Evolutionary conservation across 2,888 invertebrate genomes (phyloP).

Genomic region (Anthophora plumipes): DNA sequence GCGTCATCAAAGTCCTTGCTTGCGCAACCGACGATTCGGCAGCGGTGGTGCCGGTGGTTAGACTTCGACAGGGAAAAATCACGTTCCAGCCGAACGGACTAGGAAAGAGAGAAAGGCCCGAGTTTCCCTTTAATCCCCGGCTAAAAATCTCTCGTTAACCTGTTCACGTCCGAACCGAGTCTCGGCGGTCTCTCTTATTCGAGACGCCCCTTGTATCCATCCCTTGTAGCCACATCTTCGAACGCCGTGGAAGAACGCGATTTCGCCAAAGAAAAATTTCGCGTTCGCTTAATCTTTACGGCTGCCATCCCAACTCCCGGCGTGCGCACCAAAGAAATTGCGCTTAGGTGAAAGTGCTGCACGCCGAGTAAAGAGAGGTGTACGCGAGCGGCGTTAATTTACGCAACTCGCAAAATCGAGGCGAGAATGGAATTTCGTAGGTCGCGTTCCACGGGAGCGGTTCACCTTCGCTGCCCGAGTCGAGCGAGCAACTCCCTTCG

Average conservation of each 20-base stretch:
- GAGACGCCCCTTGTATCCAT: background rate
- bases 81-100: conserved; percentile 16
- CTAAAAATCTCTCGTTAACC: background rate
- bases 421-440: conserved; percentile 42
- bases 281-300: too few relatives aligned
- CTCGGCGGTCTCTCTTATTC: too few relatives aligned
- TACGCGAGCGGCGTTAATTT: background rate
- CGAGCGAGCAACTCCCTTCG: background rate
- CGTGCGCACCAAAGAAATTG: conserved; percentile 6
- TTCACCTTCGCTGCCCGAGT: conserved; percentile 34
- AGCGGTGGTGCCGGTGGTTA: too few relatives aligned
- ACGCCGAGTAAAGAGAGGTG: background rate
- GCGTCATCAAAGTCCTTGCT: conserved; percentile 6
- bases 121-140: background rate
- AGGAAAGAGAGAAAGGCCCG: conserved; percentile 15
- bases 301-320: too few relatives aligned
- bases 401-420: conserved; percentile 11
- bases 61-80: conserved; percentile 5
- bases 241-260: too few relatives aligned
- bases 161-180: background rate
- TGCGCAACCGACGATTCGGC: conserved; percentile 12
- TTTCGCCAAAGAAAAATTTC: too few relatives aligned
- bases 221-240: too few relatives aligned
- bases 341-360: conserved; percentile 47
- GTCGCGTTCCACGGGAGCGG: conserved; percentile 40